Percentiles rank a stretch among this genome's conserved stretches.
These are phyloP conservation scores for Oxygymnocypris stewartii DNA, from an alignment of 2,113 vertebrate species.

Conservation along the genomic window DNA sequence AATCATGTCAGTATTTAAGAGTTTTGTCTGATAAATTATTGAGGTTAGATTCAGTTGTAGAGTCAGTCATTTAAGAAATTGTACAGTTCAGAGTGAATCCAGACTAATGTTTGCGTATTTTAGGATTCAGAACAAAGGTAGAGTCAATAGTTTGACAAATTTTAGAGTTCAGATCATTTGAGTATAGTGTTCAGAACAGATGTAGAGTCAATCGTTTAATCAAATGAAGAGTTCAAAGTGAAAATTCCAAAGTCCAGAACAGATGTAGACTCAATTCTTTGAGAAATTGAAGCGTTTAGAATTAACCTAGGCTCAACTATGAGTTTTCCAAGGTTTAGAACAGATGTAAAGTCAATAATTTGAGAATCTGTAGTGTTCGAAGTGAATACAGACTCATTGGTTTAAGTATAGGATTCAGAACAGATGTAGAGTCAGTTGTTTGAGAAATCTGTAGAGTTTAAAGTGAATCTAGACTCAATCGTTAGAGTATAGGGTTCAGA, in stretches of 20 bases:
- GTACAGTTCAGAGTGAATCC: background rate
- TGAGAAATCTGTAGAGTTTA: background rate
- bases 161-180: background rate
- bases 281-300: background rate
- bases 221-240: too few species aligned
- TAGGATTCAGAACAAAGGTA: background rate
- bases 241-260: too few species aligned
- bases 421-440: background rate
- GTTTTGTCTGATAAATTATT: background rate
- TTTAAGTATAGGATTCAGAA: background rate
- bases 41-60: background rate
- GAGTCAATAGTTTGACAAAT: background rate
- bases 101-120: background rate
- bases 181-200: too few species aligned
- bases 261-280: too few species aligned
- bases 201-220: background rate
- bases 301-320: background rate
- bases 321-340: background rate
- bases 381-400: background rate
- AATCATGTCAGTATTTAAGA: too few species aligned
- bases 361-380: background rate
- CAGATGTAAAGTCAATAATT: background rate
- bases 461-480: background rate
- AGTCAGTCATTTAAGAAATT: background rate
- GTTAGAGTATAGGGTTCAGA: too few species aligned